Evolutionary conservation across 64 coral and sea anemone genomes (phyloP), one percentile per base, ranked within the genome.

Genomic region (Hydrozoanthus tunicans): DNA sequence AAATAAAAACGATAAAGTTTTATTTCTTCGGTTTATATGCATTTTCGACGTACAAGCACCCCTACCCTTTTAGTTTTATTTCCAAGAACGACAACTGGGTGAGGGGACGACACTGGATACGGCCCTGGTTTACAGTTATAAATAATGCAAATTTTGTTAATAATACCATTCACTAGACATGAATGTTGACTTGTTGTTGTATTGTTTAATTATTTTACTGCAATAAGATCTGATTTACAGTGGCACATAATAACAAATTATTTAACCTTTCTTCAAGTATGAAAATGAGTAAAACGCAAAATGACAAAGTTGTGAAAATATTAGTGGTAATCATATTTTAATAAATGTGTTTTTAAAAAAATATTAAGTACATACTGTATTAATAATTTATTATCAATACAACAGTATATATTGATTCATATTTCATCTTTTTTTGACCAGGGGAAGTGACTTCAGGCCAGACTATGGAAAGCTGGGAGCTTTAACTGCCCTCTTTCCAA

Each of bases 391-490:
- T 77, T 79, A 43, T 43, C 32, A 43, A 43, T 43, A 43, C 32
- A 43, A 2, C 2, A 2, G 32, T 43, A 43, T 43, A 43, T 43
- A 43, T 43, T 43, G 32, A 43, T 43, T 43, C 32, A 43, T 43
- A 43, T 43, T 43, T 43, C 65, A 59, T 32, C 12, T 77, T 78
- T 23, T 60, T 23, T 62, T 90, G 76, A 43, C 62, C 55, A 92
- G 91, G 91, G 91, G 81, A 7, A 52, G n/a, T 53, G 81, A 92
- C 15, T 92, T 92, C 91, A 69, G 91, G 51, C 56, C 69, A 68
- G 91, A 92, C 15, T 92, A 92, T 60, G 53, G 62, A 5, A 60
- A 85, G 9, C 70, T 85, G 20, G 17, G 77, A 9, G 67, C 32
- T 23, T 59, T 95, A 5, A 27, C 90, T 66, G 81, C 90, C 10